These are phyloP conservation scores for Piaya cayana DNA, from an alignment of 2,113 vertebrate species.

Conservation along the genomic window DNA sequence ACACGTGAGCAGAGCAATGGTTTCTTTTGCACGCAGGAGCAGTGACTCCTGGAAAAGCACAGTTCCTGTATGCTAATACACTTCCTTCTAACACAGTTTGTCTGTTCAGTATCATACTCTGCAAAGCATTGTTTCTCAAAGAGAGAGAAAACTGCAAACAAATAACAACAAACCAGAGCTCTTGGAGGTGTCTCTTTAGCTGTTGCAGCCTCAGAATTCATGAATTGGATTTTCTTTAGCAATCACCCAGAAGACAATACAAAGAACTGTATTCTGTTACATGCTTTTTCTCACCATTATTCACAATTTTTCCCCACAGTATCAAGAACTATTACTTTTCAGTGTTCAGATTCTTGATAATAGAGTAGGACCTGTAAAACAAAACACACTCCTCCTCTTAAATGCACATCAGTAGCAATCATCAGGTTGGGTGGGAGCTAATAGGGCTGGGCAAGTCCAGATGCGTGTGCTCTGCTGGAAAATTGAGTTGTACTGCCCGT, in stretches of 20 bases:
- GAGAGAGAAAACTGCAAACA: not conserved
- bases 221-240: not conserved
- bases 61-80: not conserved
- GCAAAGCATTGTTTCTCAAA: not conserved
- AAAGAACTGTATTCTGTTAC: not conserved
- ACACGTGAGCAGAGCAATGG: not conserved
- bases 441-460: not conserved
- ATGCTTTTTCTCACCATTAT: not conserved
- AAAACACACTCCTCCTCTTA: not conserved
- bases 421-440: accelerated
- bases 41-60: not conserved
- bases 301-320: accelerated
- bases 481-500: accelerated
- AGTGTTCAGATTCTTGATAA: accelerated
- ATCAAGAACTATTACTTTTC: not conserved
- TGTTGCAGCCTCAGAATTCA: not conserved
- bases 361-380: not conserved
- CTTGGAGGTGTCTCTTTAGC: not conserved
- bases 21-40: not conserved
- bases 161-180: not conserved
- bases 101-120: not conserved
- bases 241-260: not conserved
- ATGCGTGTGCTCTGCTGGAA: accelerated
- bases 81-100: not conserved
- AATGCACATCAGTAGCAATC: too few relatives aligned